phyloP scores from a whole-genome alignment of 2,113 vertebrate genomes.

The Saccopteryx bilineata region DNA sequence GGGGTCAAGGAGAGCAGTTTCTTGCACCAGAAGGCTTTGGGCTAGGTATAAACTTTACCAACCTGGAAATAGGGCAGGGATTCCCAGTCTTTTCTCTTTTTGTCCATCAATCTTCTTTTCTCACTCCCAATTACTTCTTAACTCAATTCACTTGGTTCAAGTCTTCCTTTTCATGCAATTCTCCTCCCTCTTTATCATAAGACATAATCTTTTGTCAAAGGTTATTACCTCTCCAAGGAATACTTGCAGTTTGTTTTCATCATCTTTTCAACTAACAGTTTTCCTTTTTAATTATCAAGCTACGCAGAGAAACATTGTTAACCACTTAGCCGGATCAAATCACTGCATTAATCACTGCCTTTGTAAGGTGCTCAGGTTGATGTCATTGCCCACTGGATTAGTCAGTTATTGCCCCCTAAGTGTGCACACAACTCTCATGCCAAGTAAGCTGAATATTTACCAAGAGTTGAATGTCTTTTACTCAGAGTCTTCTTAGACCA shows the following conservation, averaged over 20 bases:
- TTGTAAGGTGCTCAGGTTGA: background rate
- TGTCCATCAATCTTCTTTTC: background rate
- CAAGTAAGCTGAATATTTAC: background rate
- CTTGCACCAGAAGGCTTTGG: background rate
- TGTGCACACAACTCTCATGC: background rate
- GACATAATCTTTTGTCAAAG: background rate
- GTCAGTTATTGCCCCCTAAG: background rate
- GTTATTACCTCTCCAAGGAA: background rate
- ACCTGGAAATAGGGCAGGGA: background rate
- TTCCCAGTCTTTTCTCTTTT: background rate
- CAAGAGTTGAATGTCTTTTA: background rate
- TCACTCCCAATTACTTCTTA: background rate
- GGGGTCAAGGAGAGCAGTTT: background rate
- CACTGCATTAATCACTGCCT: background rate
- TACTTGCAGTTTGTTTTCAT: conserved; percentile 6
- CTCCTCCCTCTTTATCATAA: background rate
- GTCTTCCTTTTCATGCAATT: background rate
- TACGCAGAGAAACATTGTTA: conserved; percentile 11
- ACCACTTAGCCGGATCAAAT: background rate
- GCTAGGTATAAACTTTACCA: background rate
- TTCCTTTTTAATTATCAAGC: background rate
- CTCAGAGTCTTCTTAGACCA: background rate
- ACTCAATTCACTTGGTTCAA: background rate
- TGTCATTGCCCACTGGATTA: background rate
- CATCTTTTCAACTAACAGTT: background rate